phyloP scores from a whole-genome alignment of 2,797 vertebrate species.

The Zenarchopterus dispar region DNA sequence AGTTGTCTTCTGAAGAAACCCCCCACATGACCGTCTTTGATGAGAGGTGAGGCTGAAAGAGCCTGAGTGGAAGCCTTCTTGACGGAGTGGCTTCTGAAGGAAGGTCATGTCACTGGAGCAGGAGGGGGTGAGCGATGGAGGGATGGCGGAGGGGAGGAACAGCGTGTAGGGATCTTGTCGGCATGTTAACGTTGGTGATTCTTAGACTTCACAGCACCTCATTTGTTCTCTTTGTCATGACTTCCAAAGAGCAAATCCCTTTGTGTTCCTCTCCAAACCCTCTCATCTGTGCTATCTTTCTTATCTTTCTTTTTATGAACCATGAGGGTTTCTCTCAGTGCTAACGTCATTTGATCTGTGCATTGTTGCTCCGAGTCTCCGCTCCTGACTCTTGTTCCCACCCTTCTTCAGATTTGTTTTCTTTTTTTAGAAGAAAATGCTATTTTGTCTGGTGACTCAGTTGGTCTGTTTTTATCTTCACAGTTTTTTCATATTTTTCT shows the following conservation, averaged over 20 bases:
- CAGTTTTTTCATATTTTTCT: constrained; percentile 23
- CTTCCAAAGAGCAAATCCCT: constrained; percentile 30
- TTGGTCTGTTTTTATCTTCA: constrained; percentile 25
- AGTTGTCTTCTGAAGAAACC: constrained; percentile 32
- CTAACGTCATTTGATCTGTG: constrained; percentile 6
- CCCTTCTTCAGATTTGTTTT: neutral
- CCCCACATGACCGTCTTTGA: constrained; percentile 48
- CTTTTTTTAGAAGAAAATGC: constrained; percentile 5
- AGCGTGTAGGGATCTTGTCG: constrained; percentile 53
- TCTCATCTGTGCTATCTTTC: constrained; percentile 19
- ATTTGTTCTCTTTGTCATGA: constrained; percentile 58
- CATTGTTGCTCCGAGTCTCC: constrained; percentile 3
- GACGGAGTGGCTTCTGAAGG: constrained; percentile 52
- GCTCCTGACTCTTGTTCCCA: neutral
- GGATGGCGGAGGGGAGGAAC: constrained; percentile 12
- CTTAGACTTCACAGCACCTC: constrained; percentile 56
- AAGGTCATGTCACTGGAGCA: constrained; percentile 50
- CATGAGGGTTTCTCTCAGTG: constrained; percentile 23
- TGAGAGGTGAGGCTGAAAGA: constrained; percentile 56
- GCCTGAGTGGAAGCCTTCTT: constrained; percentile 46
- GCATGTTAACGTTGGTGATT: constrained; percentile 51
- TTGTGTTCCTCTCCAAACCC: constrained; percentile 29
- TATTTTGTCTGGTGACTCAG: constrained; percentile 18
- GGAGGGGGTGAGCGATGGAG: constrained; percentile 27
- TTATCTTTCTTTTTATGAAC: constrained; percentile 18